Conservation (phyloP, 2,888 invertebrate species). For the Minunthozetes semirufus region DNA sequence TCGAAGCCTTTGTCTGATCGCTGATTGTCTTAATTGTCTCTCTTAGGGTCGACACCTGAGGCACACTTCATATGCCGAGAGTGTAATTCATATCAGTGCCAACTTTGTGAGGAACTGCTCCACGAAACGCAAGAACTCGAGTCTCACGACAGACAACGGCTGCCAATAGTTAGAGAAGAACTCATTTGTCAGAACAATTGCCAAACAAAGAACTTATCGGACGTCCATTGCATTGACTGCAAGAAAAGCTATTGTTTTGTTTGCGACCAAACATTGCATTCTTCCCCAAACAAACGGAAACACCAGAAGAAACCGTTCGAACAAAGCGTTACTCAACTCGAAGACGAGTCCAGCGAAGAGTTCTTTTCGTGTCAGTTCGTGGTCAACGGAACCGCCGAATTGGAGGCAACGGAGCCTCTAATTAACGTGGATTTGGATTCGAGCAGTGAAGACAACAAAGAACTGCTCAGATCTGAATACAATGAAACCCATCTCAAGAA, state of each 20-base stretch:
- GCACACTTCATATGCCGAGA: slow-evolving; percentile 47
- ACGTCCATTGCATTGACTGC: slow-evolving; percentile 48
- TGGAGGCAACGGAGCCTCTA: slow-evolving; percentile 1
- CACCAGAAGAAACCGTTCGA: slow-evolving; percentile 43
- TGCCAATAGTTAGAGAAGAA: slow-evolving; percentile 45
- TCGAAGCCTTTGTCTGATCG: neutral
- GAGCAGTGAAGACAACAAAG: neutral
- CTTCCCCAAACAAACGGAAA: slow-evolving; percentile 38
- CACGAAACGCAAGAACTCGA: slow-evolving; percentile 45
- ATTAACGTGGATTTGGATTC: slow-evolving; percentile 9
- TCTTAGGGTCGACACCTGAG: slow-evolving; percentile 41
- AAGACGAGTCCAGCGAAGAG: slow-evolving; percentile 37
- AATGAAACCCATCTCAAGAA: slow-evolving; percentile 10
- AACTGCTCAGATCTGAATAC: neutral
- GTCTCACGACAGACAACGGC: slow-evolving; percentile 46
- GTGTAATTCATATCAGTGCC: slow-evolving; percentile 48
- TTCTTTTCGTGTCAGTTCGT: slow-evolving; percentile 39
- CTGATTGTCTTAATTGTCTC: neutral
- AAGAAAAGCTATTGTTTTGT: slow-evolving; percentile 46
- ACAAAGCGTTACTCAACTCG: slow-evolving; percentile 38
- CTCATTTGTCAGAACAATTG: slow-evolving; percentile 47
- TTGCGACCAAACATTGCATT: slow-evolving; percentile 46
- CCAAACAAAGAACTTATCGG: slow-evolving; percentile 47
- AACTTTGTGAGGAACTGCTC: slow-evolving; percentile 46
- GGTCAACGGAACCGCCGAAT: neutral